Conservation (phyloP, 2,797 vertebrate species). For the Danio choprae region DNA sequence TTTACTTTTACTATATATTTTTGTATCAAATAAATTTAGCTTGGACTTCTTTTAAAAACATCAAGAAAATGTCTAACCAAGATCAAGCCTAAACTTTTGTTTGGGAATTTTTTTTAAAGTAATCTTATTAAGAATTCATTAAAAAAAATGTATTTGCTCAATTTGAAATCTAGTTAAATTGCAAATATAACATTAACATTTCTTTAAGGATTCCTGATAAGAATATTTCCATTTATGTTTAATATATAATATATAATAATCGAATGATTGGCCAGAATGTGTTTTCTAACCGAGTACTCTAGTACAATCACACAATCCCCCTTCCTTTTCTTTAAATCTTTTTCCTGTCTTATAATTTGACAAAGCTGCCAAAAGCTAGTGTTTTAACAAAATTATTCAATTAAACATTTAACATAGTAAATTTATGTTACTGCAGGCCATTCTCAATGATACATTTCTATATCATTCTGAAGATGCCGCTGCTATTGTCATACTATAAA, state of each 20-base stretch:
- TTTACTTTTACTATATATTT: background rate
- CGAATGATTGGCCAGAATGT: background rate
- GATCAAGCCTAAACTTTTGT: too few species aligned
- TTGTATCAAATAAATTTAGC: background rate
- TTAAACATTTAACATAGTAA: background rate
- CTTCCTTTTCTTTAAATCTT: background rate
- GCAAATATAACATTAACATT: background rate
- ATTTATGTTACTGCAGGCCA: background rate
- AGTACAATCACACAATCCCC: too few species aligned
- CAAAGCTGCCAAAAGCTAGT: background rate
- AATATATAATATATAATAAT: too few species aligned
- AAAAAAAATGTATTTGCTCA: background rate
- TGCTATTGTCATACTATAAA: conserved; percentile 12
- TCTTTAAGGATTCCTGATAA: background rate
- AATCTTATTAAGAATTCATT: too few species aligned
- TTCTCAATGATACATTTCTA: background rate
- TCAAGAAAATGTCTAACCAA: too few species aligned
- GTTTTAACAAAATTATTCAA: background rate
- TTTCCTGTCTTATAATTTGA: background rate
- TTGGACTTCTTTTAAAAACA: background rate
- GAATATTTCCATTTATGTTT: too few species aligned
- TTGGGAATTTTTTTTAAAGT: too few species aligned
- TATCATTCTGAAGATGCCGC: conserved; percentile 11
- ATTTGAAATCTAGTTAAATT: too few species aligned
- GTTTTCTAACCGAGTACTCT: background rate